phyloP scores from a whole-genome alignment of 1,140 invertebrate genomes.

The Drosophila gunungcola region DNA sequence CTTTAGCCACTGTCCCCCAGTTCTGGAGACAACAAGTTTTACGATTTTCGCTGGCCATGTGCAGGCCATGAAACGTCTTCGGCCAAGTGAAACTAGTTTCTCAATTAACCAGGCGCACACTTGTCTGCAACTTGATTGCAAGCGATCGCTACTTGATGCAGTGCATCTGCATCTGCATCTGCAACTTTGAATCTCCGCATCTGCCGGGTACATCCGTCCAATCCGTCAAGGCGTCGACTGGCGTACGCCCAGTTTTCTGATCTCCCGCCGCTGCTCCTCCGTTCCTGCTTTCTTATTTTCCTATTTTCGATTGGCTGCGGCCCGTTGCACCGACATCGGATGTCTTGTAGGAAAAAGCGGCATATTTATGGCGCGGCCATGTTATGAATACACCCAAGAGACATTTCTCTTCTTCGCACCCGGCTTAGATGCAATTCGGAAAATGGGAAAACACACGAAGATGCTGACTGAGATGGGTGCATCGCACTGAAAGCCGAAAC shows the following conservation, averaged over 20 bases:
- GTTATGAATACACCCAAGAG: conserved; percentile 82
- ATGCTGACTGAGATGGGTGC: conserved; percentile 49
- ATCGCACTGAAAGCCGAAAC: conserved; percentile 55
- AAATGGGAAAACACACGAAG: conserved; percentile 31
- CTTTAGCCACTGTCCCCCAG: conserved; percentile 23
- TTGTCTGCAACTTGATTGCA: conserved; percentile 39
- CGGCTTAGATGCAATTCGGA: conserved; percentile 23
- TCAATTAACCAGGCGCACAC: conserved; percentile 70
- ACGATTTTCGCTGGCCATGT: conserved; percentile 10
- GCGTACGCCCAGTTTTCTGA: conserved; percentile 69
- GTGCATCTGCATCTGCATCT: conserved; percentile 38
- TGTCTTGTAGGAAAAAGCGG: conserved; percentile 68
- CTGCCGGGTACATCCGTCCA: conserved; percentile 71
- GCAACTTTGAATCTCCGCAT: conserved; percentile 19
- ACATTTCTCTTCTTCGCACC: conserved; percentile 82
- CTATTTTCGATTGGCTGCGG: conserved; percentile 61
- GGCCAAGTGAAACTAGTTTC: conserved; percentile 72
- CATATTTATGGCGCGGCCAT: conserved; percentile 80
- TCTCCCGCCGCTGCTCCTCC: conserved; percentile 19
- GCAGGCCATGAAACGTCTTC: conserved; percentile 27
- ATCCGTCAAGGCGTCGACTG: conserved; percentile 74
- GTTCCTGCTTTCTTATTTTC: conserved; percentile 31
- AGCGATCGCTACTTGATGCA: conserved; percentile 36
- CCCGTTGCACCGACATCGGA: conserved; percentile 52
- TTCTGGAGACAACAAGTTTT: conserved; percentile 28